Evolutionary conservation across 2,797 vertebrate species (phyloP), one percentile per base, ranked within the genome.

Genomic region (Tenualosa thibaudeaui): DNA sequence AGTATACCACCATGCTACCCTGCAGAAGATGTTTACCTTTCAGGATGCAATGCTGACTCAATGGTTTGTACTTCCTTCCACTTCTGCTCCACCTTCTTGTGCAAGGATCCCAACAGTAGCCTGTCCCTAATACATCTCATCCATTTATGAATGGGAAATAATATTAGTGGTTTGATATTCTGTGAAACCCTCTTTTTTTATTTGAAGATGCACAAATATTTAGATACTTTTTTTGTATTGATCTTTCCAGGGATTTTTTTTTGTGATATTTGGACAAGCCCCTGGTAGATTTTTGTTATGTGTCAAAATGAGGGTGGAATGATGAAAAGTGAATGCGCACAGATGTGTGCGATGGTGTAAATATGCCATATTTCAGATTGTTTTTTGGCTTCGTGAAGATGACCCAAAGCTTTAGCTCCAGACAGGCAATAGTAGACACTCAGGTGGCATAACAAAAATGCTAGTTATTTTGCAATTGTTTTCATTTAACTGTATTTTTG

Each of bases 391-490:
- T 75, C 15, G 40, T 37, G 31, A 75, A 75, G 15, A 46, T 78
- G 37, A 43, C 43, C 40, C 71, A 78, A 78, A 78, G 71, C 71
- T 78, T 78, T 46, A 78, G 71, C 71, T 78, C 19, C 71, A 78
- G 40, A 78, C 71, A 46, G 71, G 71, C 71, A 43, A 43, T n/a
- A 46, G 40, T 43, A 78, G 71, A 78, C 71, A 78, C 71, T 78
- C 71, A 78, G 71, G 71, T 43, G 40, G 71, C 71, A 46, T 78
- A 78, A 78, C 71, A 78, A 8, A 46, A 46, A 78, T 78, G 71
- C 15, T 78, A 78, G 37, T 19, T 40, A 3, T 13, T 26, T 68
- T 78, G 31, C 31, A n/a, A n/a, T n/a, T 31, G 6, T 78, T 78
- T 78, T 22, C 15, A 40, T 43, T 46, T 78, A 78, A 22, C 71